Evolutionary conservation across 2,113 vertebrate species (phyloP).

Genomic region (mouse (Mus musculus)): DNA sequence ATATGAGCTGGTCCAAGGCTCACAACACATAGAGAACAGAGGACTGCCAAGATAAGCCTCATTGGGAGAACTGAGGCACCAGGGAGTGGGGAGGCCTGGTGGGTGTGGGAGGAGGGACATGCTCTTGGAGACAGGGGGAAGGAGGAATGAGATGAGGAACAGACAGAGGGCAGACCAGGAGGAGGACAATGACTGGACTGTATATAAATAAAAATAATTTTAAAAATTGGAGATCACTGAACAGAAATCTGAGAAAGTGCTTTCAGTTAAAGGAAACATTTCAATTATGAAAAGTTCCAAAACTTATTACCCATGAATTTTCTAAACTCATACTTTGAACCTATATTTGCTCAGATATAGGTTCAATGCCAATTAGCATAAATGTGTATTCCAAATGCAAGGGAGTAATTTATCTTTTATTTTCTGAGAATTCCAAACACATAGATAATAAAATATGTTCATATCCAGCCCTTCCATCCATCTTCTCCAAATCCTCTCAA

Average conservation of each 20-base stretch:
- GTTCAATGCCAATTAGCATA: background rate
- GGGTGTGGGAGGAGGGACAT: no score
- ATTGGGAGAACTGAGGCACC: no score
- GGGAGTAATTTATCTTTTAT: background rate
- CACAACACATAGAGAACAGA: no score
- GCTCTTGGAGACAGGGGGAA: no score
- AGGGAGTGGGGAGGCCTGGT: no score
- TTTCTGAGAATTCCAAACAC: background rate
- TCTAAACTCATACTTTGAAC: background rate
- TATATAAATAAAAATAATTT: no score
- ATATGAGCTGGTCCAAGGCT: no score
- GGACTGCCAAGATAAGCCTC: no score
- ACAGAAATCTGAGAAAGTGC: background rate
- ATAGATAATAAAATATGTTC: no score
- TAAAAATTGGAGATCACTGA: background rate
- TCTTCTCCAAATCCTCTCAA: background rate
- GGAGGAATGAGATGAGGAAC: no score
- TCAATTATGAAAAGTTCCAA: conserved; percentile 19
- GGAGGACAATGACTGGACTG: no score
- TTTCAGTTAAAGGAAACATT: background rate
- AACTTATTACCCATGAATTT: background rate
- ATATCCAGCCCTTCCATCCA: background rate
- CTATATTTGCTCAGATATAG: background rate
- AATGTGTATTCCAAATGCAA: background rate
- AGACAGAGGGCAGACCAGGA: no score